A percentile compares a stretch with the other conserved stretches of the same genome.
Conservation (phyloP, 2,113 vertebrate genomes). For the Myrmecophaga tridactyla region DNA sequence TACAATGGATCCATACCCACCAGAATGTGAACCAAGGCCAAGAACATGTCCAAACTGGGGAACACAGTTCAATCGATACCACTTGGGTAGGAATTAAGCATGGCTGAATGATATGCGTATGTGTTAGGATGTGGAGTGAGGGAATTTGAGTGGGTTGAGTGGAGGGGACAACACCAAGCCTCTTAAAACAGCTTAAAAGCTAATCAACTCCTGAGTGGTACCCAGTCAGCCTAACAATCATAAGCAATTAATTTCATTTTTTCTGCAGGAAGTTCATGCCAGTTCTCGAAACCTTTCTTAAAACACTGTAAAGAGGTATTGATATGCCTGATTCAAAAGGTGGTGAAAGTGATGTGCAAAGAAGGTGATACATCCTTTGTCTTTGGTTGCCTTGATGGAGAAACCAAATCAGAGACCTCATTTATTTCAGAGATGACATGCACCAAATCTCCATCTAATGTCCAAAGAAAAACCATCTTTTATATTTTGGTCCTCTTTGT, state of each 20-base stretch:
- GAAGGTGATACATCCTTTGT: background rate
- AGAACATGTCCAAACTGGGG: too few relatives aligned
- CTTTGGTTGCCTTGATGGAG: background rate
- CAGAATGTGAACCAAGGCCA: too few relatives aligned
- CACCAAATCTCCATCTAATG: background rate
- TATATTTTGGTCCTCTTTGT: background rate
- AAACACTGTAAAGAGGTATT: background rate
- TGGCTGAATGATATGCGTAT: background rate
- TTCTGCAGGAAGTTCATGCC: slow-evolving; percentile 4
- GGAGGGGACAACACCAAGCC: background rate
- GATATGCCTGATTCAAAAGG: background rate
- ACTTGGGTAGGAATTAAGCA: background rate
- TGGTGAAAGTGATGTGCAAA: background rate
- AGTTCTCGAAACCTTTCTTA: background rate
- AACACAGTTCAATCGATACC: background rate
- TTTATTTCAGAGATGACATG: background rate
- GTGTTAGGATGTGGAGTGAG: background rate
- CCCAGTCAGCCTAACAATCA: background rate
- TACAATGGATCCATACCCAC: too few relatives aligned
- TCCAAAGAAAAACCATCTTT: background rate
- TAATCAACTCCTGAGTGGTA: background rate
- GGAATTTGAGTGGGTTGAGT: background rate
- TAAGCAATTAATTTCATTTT: background rate
- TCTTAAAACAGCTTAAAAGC: slow-evolving; percentile 19
- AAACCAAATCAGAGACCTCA: background rate